Percentiles rank a stretch among this genome's conserved stretches.
Evolutionary conservation across 2,113 vertebrate species (phyloP).

Genomic region (Mobula hypostoma): DNA sequence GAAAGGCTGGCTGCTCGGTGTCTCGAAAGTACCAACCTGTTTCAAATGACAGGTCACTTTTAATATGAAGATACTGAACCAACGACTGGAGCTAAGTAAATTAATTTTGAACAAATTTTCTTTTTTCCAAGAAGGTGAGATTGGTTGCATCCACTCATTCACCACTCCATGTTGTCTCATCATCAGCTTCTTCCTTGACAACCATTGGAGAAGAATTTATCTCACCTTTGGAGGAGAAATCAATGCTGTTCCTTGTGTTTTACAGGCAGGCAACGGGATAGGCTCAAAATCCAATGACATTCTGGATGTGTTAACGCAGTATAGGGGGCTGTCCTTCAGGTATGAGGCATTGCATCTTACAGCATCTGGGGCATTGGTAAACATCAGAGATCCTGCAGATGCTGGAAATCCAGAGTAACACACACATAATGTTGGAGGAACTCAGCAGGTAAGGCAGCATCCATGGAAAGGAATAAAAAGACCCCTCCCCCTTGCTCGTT

Average conservation of each 20-base stretch:
- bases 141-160: background rate
- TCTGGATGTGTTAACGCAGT: conserved; percentile 59
- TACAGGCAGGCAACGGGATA: conserved; percentile 77
- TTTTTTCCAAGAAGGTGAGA: background rate
- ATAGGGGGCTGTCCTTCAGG: conserved; percentile 83
- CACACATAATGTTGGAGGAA: no score
- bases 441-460: no score
- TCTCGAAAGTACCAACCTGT: no score
- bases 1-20: no score
- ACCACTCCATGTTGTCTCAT: background rate
- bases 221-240: background rate
- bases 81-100: background rate
- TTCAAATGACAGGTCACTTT: background rate
- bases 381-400: no score
- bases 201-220: background rate
- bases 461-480: no score
- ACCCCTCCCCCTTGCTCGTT: no score
- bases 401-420: no score
- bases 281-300: conserved; percentile 59
- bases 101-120: background rate
- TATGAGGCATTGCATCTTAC: conserved; percentile 43
- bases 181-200: background rate
- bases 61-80: background rate
- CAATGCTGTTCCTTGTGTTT: conserved; percentile 24
- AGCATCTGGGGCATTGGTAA: no score